These are phyloP conservation scores for Sibirionetta formosa DNA, from an alignment of 2,797 vertebrate genomes.

Conservation along the genomic window DNA sequence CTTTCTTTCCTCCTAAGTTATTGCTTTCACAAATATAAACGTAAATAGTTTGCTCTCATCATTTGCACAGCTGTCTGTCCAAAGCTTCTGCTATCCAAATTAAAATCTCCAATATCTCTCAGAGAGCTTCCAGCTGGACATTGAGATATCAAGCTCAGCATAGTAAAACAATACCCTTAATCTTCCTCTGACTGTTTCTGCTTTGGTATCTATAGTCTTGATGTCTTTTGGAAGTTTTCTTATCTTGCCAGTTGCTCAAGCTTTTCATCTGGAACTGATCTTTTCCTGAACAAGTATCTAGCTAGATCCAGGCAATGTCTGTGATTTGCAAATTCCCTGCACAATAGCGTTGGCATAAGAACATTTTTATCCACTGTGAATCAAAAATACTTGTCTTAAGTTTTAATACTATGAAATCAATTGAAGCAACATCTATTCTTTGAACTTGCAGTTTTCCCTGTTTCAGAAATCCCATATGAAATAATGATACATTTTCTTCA, in stretches of 20 bases:
- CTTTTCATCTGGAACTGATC: conserved; percentile 44
- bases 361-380: not conserved
- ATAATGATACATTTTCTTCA: not conserved
- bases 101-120: conserved; percentile 12
- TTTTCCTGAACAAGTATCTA: not conserved
- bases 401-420: conserved; percentile 13
- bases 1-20: not conserved
- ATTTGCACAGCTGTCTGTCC: not conserved
- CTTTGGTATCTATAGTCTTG: not conserved
- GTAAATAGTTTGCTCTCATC: not conserved
- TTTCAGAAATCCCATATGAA: conserved; percentile 39
- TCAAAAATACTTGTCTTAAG: conserved; percentile 15
- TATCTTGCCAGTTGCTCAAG: conserved; percentile 28
- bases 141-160: conserved; percentile 21
- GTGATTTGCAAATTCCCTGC: not conserved
- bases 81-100: conserved; percentile 23
- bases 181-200: conserved; percentile 16
- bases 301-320: not conserved
- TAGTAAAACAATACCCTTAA: conserved; percentile 28
- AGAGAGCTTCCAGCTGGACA: conserved; percentile 20
- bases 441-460: not conserved
- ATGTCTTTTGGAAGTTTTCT: conserved; percentile 31
- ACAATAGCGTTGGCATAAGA: not conserved
- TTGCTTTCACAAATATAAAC: not conserved
- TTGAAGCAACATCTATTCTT: conserved; percentile 10